These are phyloP conservation scores for Aplidium turbinatum DNA, from an alignment of 23 tunicate species.

Conservation along the genomic window DNA sequence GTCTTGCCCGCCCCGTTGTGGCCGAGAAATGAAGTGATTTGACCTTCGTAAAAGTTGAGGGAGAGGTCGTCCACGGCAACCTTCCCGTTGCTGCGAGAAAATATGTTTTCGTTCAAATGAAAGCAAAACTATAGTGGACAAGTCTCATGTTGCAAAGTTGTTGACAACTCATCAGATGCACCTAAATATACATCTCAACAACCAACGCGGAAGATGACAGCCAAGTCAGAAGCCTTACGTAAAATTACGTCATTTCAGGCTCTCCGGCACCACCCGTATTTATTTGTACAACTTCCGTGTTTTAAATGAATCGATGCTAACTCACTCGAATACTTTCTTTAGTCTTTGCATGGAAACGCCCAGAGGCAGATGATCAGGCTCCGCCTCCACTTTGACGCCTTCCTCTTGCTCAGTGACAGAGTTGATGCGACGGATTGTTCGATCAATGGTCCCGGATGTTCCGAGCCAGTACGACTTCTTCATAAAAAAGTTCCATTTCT, in stretches of 20 bases:
- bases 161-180: too few relatives aligned
- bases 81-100: constrained; percentile 74
- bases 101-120: too few relatives aligned
- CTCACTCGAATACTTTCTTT: constrained; percentile 75
- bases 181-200: too few relatives aligned
- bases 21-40: constrained; percentile 95
- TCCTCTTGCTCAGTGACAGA: not conserved
- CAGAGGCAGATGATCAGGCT: constrained; percentile 50
- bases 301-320: too few relatives aligned
- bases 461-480: constrained; percentile 84
- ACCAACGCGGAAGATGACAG: too few relatives aligned
- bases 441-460: constrained; percentile 6
- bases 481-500: constrained; percentile 87
- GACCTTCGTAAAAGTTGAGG: constrained; percentile 84
- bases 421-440: not conserved
- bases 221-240: too few relatives aligned
- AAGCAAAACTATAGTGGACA: too few relatives aligned
- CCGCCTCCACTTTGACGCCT: constrained; percentile 54
- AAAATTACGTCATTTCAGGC: too few relatives aligned
- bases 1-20: constrained; percentile 99
- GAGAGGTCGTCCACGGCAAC: constrained; percentile 87
- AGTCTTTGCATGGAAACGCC: constrained; percentile 77
- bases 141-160: too few relatives aligned
- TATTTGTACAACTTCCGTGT: too few relatives aligned
- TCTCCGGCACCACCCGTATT: too few relatives aligned